phyloP scores from a whole-genome alignment of 2,797 vertebrate genomes.

The Notoglanidium macrostoma region DNA sequence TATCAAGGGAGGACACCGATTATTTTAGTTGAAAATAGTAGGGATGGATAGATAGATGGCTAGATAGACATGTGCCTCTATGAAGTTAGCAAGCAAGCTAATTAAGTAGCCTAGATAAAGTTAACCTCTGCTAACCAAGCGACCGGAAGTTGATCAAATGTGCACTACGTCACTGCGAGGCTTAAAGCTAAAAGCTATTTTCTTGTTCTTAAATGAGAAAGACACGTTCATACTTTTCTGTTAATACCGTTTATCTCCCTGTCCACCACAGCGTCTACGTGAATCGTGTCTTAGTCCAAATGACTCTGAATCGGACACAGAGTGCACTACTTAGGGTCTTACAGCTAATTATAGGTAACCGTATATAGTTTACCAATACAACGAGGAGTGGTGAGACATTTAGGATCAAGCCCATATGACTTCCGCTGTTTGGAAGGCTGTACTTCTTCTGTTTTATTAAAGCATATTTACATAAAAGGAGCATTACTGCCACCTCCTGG shows the following conservation, averaged over 20 bases:
- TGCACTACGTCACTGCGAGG: not conserved
- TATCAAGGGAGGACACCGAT: not conserved
- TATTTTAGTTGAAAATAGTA: not conserved
- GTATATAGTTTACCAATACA: not conserved
- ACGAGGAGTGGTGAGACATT: not conserved
- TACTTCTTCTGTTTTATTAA: not conserved
- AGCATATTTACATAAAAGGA: not conserved
- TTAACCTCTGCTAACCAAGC: not conserved
- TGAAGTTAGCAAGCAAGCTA: not conserved
- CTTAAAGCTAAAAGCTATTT: not conserved
- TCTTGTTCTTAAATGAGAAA: not conserved
- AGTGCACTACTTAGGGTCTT: not conserved
- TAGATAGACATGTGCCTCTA: not conserved
- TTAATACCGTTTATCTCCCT: not conserved
- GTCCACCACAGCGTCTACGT: not conserved
- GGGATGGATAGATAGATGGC: too few relatives aligned
- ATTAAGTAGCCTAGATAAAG: not conserved
- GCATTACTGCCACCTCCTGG: slow-evolving; percentile 14
- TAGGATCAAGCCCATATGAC: too few relatives aligned
- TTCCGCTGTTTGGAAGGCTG: not conserved
- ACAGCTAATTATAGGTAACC: not conserved
- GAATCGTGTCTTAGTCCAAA: not conserved
- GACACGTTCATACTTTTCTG: not conserved
- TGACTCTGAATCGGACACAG: too few relatives aligned
- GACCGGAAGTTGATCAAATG: not conserved